phyloP scores from a whole-genome alignment of 2,888 invertebrate species.

The Scelioninae gen. 1 region DNA sequence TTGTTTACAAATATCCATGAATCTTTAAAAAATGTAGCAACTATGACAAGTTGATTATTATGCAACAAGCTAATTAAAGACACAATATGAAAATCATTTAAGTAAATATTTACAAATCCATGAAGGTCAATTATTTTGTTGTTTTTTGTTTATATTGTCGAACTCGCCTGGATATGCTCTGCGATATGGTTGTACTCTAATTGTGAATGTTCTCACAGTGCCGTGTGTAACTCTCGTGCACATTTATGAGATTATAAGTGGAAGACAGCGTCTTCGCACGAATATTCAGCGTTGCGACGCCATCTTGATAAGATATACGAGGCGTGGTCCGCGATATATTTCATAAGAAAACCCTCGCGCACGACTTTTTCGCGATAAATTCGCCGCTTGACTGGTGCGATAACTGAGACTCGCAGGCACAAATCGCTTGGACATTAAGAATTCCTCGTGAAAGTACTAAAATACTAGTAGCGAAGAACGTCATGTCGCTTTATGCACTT shows the following conservation, averaged over 20 bases:
- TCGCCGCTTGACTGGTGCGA: constrained; percentile 69
- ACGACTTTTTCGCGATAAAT: constrained; percentile 73
- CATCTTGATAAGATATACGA: constrained; percentile 77
- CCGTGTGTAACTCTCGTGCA: not conserved
- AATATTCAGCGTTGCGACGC: constrained; percentile 63
- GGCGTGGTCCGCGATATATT: constrained; percentile 78
- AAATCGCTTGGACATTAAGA: constrained; percentile 63
- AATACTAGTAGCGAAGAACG: constrained; percentile 34
- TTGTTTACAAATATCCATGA: not conserved
- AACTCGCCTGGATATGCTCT: not conserved
- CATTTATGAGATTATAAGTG: not conserved
- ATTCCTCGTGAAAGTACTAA: constrained; percentile 50
- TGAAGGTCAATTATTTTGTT: constrained; percentile 16
- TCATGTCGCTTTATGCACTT: constrained; percentile 21
- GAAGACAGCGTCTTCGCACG: constrained; percentile 22
- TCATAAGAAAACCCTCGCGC: constrained; percentile 74
- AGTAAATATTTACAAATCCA: too few relatives aligned
- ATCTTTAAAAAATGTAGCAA: not conserved
- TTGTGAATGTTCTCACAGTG: constrained; percentile 45
- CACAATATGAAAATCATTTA: too few relatives aligned
- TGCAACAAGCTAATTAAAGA: not conserved
- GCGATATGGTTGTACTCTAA: constrained; percentile 23
- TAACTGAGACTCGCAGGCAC: constrained; percentile 55
- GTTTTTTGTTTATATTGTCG: constrained; percentile 13
- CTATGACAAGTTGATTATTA: not conserved